A percentile compares a stretch with the other conserved stretches of the same genome.
phyloP scores from a whole-genome alignment of 2,113 vertebrate genomes.

The Grammomys surdaster region DNA sequence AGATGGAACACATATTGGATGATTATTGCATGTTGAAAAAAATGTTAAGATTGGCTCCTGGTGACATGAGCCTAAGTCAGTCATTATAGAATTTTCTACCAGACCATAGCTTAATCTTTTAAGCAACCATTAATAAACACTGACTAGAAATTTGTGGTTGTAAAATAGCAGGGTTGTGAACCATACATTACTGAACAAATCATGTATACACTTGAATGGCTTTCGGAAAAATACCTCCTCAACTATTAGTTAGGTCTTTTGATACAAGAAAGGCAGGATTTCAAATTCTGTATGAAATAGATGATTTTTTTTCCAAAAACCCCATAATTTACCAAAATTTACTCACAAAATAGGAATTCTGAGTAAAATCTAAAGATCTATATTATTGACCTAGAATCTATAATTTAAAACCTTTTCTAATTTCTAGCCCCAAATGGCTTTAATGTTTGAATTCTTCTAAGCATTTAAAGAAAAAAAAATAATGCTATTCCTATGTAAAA shows the following conservation, averaged over 20 bases:
- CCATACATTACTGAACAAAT: constrained; percentile 29
- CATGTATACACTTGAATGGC: constrained; percentile 23
- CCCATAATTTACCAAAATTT: constrained; percentile 41
- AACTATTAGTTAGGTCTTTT: constrained; percentile 19
- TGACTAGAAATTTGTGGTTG: constrained; percentile 34
- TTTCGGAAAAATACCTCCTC: neutral
- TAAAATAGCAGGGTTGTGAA: constrained; percentile 16
- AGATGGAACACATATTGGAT: neutral
- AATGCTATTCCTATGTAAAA: constrained; percentile 5
- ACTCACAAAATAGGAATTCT: constrained; percentile 27
- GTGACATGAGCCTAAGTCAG: neutral
- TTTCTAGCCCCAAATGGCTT: constrained; percentile 26
- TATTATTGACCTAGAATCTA: constrained; percentile 46
- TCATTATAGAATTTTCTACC: constrained; percentile 11
- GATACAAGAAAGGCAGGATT: neutral
- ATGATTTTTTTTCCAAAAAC: neutral
- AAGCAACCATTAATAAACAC: constrained; percentile 17
- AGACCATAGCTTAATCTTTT: constrained; percentile 15
- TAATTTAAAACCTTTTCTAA: constrained; percentile 33
- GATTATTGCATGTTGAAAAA: constrained; percentile 31
- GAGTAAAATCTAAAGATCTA: constrained; percentile 48
- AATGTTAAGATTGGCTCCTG: constrained; percentile 9
- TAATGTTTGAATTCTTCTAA: constrained; percentile 41
- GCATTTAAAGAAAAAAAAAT: constrained; percentile 54
- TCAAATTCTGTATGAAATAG: constrained; percentile 30